Evolutionary conservation across 2,113 vertebrate species (phyloP).

Genomic region (Tragelaphus buxtoni): DNA sequence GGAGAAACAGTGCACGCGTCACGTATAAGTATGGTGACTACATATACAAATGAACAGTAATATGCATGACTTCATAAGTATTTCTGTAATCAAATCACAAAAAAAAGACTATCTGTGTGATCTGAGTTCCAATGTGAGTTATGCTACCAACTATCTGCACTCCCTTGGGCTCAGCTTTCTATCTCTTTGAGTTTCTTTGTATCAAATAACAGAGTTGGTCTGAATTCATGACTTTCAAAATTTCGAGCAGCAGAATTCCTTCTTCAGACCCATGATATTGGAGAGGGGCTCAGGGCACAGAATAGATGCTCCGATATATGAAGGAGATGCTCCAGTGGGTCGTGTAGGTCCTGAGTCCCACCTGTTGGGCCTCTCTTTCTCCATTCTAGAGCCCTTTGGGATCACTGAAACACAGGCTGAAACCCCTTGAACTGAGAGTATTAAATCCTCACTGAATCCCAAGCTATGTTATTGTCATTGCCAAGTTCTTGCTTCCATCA

Average conservation of each 20-base stretch:
- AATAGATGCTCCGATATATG: background rate
- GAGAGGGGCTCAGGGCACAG: background rate
- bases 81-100: background rate
- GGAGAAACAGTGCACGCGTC: rapidly evolving
- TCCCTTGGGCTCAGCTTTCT: background rate
- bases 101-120: background rate
- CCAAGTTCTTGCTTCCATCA: background rate
- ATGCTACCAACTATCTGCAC: background rate
- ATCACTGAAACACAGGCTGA: background rate
- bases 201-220: background rate
- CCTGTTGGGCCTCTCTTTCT: background rate
- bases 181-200: background rate
- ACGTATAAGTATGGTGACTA: background rate
- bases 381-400: background rate
- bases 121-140: background rate
- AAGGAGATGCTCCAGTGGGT: background rate
- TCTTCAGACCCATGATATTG: background rate
- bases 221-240: background rate
- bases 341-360: background rate
- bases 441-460: background rate
- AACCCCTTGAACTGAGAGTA: background rate
- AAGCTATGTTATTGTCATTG: background rate
- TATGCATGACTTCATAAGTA: background rate
- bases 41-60: background rate
- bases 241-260: background rate